phyloP scores from a whole-genome alignment of 1,140 invertebrate genomes.

The Drosophila prosaltans region DNA sequence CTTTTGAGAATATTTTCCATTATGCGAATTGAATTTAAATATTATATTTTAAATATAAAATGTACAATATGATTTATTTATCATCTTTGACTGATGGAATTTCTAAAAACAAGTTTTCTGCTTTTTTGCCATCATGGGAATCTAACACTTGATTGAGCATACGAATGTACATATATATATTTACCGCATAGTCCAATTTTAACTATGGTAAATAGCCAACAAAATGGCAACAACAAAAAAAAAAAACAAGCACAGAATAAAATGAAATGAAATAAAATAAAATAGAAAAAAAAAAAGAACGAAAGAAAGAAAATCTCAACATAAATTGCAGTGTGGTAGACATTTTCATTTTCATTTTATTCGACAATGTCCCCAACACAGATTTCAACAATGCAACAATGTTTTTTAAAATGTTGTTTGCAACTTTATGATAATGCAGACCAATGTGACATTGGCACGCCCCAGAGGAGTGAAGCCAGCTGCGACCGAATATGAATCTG shows the following conservation, averaged over 20 bases:
- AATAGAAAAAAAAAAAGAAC: background rate
- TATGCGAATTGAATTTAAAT: too few relatives aligned
- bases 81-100: too few relatives aligned
- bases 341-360: slow-evolving; percentile 11
- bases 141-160: background rate
- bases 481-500: background rate
- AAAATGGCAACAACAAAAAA: background rate
- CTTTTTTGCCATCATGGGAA: background rate
- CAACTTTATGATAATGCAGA: slow-evolving; percentile 14
- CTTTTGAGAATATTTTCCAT: too few relatives aligned
- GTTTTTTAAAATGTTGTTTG: slow-evolving; percentile 13
- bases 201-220: background rate
- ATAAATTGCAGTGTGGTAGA: slow-evolving; percentile 9
- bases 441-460: slow-evolving; percentile 11
- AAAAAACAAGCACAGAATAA: background rate
- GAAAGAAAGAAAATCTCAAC: background rate
- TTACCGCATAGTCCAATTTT: background rate
- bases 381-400: slow-evolving; percentile 10
- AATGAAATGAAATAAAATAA: background rate
- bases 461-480: slow-evolving; percentile 8
- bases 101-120: too few relatives aligned
- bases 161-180: background rate
- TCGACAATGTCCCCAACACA: slow-evolving; percentile 7
- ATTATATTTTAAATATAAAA: too few relatives aligned
- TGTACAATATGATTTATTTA: too few relatives aligned